Conservation (phyloP, 2,888 invertebrate species). For the Girardia tigrina region DNA sequence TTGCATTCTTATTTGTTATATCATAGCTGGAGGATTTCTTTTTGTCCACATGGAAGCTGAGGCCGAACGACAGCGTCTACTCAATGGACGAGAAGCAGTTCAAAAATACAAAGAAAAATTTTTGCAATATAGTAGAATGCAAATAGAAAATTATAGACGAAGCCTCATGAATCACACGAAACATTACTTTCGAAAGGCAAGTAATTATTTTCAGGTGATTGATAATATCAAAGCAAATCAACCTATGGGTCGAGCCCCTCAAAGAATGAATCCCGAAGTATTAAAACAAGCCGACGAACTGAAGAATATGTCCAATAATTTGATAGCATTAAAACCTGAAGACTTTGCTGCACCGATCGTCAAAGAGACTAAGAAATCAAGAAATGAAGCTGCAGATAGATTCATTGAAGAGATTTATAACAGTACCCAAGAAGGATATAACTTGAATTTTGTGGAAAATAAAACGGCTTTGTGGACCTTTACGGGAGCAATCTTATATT, state of each 20-base stretch:
- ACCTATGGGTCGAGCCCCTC: background rate
- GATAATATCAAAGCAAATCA: background rate
- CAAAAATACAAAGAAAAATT: background rate
- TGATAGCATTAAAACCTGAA: background rate
- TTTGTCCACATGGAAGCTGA: slow-evolving; percentile 13
- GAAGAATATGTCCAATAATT: background rate
- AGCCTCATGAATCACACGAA: background rate
- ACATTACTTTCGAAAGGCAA: background rate
- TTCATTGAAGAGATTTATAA: background rate
- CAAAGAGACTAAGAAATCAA: background rate
- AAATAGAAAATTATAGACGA: background rate
- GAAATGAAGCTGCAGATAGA: background rate
- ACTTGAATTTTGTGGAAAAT: background rate
- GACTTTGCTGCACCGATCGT: background rate
- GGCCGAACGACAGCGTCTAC: background rate
- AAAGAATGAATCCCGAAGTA: background rate
- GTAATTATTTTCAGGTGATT: background rate
- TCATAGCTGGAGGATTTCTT: slow-evolving; percentile 29
- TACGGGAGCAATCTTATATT: slow-evolving; percentile 28
- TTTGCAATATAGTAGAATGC: background rate
- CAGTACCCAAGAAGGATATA: background rate
- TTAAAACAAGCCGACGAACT: background rate
- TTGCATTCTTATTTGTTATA: slow-evolving; percentile 25
- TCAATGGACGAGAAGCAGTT: background rate
- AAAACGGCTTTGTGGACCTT: slow-evolving; percentile 31